Percentiles rank a stretch among this genome's conserved stretches.
Evolutionary conservation across 2,113 vertebrate genomes (phyloP).

Genomic region (Lophius piscatorius): DNA sequence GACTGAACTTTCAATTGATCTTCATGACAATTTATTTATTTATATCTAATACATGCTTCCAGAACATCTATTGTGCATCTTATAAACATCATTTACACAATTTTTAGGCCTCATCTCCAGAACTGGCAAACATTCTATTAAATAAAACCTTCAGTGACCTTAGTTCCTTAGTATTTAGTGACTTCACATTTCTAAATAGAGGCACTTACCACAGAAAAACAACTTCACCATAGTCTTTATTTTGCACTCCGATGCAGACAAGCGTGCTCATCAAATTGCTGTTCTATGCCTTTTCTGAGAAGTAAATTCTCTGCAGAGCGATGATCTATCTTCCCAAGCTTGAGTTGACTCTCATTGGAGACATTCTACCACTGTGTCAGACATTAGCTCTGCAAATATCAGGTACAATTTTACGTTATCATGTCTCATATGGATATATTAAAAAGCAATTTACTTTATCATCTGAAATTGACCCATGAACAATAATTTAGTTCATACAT

Average conservation of each 20-base stretch:
- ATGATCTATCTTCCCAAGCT: slow-evolving; percentile 36
- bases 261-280: neutral
- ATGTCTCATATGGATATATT: neutral
- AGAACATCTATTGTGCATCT: neutral
- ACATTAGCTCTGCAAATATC: slow-evolving; percentile 7
- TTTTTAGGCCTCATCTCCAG: neutral
- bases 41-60: neutral
- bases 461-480: neutral
- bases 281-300: slow-evolving; percentile 53
- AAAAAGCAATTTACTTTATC: neutral
- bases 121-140: neutral
- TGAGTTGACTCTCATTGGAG: neutral
- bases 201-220: too few relatives aligned
- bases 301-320: slow-evolving; percentile 23
- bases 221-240: neutral
- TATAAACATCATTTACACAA: neutral
- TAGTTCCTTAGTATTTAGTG: too few relatives aligned
- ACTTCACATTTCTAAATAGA: too few relatives aligned
- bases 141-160: too few relatives aligned
- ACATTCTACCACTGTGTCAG: slow-evolving; percentile 2
- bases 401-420: neutral
- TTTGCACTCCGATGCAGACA: slow-evolving; percentile 7
- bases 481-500: neutral
- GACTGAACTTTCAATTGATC: too few relatives aligned
- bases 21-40: too few relatives aligned